phyloP scores from a whole-genome alignment of 2,797 vertebrate species.

The Taeniopygia guttata region DNA sequence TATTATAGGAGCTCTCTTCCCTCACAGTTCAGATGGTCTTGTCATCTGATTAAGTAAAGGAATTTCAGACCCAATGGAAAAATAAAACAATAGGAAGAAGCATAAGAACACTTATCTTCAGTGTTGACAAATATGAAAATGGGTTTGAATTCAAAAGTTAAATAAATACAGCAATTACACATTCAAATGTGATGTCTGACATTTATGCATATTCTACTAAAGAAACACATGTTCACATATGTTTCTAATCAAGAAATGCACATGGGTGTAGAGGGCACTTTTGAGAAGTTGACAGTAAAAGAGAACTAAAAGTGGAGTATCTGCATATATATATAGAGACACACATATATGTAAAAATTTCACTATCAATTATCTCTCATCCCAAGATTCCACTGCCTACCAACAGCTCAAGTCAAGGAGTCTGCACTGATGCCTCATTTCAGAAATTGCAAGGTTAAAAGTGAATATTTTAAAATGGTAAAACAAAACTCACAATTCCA shows the following conservation, averaged over 20 bases:
- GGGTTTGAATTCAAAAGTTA: background rate
- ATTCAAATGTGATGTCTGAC: background rate
- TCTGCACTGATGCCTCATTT: slow-evolving; percentile 3
- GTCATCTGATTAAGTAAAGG: background rate
- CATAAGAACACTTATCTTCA: background rate
- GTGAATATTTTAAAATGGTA: slow-evolving; percentile 61
- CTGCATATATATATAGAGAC: background rate
- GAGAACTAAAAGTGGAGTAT: background rate
- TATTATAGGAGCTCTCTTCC: background rate
- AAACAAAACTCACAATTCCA: slow-evolving; percentile 84
- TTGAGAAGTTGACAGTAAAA: background rate
- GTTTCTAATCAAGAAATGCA: background rate
- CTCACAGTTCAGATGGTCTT: background rate
- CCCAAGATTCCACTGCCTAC: background rate
- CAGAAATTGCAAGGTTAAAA: slow-evolving; percentile 50
- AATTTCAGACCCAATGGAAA: background rate
- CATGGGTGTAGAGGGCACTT: background rate
- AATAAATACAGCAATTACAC: background rate
- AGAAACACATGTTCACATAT: background rate
- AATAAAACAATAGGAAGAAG: background rate
- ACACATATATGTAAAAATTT: background rate
- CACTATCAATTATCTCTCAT: background rate
- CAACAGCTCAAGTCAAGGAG: slow-evolving; percentile 8
- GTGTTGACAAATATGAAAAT: background rate
- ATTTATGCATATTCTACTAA: background rate